Percentiles rank a stretch among this genome's conserved stretches.
These are phyloP conservation scores for Diorhabda sublineata DNA, from an alignment of 1,140 invertebrate genomes.

Conservation along the genomic window DNA sequence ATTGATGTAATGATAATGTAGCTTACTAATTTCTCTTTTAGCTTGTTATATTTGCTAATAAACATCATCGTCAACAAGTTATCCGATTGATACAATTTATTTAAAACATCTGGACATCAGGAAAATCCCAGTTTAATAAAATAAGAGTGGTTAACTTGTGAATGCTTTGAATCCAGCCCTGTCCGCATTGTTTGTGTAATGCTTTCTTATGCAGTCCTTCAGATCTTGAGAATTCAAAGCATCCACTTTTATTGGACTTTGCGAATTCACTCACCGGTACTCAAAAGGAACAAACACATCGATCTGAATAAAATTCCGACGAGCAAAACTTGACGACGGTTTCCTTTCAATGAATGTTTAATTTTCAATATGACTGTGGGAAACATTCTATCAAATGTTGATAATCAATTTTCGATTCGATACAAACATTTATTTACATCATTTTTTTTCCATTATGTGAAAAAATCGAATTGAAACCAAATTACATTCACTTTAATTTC, in stretches of 20 bases:
- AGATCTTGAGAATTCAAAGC: slow-evolving; percentile 12
- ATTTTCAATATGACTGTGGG: not conserved
- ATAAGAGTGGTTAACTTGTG: too few relatives aligned
- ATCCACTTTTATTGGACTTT: slow-evolving; percentile 14
- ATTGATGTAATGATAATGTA: too few relatives aligned
- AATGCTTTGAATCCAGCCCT: not conserved
- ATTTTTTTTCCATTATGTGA: too few relatives aligned
- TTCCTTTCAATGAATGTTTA: not conserved
- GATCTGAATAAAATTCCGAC: slow-evolving; percentile 15
- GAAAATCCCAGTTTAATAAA: too few relatives aligned
- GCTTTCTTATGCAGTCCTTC: slow-evolving; percentile 28
- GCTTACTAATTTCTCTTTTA: too few relatives aligned
- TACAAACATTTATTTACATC: too few relatives aligned
- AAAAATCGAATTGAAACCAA: too few relatives aligned
- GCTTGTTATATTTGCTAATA: too few relatives aligned
- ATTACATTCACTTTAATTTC: too few relatives aligned
- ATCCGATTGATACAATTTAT: too few relatives aligned
- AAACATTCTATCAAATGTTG: not conserved
- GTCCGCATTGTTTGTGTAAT: slow-evolving; percentile 28
- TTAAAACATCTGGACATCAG: too few relatives aligned
- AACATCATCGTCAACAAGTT: too few relatives aligned
- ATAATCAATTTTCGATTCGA: not conserved
- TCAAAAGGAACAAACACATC: slow-evolving; percentile 12
- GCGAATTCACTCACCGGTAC: slow-evolving; percentile 15
- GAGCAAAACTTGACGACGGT: not conserved